A percentile compares a stretch with the other conserved stretches of the same genome.
These are phyloP conservation scores for Microctonus hyperodae DNA, from an alignment of 2,888 invertebrate genomes.

Conservation along the genomic window DNA sequence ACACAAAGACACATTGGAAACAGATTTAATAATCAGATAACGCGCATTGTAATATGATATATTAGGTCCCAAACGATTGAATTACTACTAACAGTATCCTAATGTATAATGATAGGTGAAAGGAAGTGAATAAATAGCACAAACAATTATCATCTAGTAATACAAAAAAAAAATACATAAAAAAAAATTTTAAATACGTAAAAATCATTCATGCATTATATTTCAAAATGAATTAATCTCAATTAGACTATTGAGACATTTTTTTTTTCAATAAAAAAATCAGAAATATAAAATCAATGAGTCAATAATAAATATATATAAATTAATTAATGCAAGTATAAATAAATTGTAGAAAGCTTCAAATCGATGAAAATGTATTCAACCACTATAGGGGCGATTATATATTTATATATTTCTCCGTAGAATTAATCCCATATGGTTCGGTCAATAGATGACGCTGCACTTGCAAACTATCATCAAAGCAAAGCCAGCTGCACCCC, in stretches of 20 bases:
- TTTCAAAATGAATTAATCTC: background rate
- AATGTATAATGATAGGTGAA: conserved; percentile 54
- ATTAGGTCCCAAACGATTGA: conserved; percentile 48
- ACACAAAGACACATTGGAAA: background rate
- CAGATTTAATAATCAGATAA: conserved; percentile 19
- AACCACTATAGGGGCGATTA: background rate
- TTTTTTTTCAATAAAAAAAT: background rate
- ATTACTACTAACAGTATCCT: conserved; percentile 47
- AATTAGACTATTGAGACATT: background rate
- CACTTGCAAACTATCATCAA: background rate
- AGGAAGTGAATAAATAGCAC: conserved; percentile 32
- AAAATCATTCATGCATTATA: conserved; percentile 2
- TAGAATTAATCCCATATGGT: background rate
- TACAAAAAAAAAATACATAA: background rate
- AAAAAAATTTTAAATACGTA: background rate
- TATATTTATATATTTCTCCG: background rate
- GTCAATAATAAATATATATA: background rate
- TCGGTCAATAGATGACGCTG: background rate
- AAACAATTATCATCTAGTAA: background rate
- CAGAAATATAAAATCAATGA: background rate
- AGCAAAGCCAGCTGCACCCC: background rate
- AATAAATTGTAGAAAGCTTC: background rate
- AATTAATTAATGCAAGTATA: background rate
- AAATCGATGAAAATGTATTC: background rate
- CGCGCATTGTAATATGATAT: conserved; percentile 49